Evolutionary conservation across 1,140 invertebrate species (phyloP).

Genomic region (Bilobella aurantiaca): DNA sequence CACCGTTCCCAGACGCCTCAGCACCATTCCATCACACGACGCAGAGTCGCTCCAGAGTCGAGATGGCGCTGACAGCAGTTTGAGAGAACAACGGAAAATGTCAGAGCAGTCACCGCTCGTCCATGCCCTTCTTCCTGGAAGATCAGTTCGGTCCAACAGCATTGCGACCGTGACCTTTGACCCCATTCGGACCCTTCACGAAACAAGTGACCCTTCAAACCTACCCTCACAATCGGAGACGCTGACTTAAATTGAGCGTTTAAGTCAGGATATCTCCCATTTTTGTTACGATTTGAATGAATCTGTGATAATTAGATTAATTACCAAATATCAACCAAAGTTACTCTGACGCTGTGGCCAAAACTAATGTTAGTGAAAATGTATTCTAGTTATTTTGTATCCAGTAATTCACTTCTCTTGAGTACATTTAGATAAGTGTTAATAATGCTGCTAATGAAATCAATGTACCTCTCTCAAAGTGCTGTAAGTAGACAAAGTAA

Average conservation of each 20-base stretch:
- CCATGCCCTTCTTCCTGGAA: slow-evolving; percentile 19
- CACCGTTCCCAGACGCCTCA: slow-evolving; percentile 35
- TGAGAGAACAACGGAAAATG: slow-evolving; percentile 22
- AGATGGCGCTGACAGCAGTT: slow-evolving; percentile 12
- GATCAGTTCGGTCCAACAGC: slow-evolving; percentile 19
- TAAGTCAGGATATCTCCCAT: background rate
- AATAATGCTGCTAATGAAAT: no score
- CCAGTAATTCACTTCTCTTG: no score
- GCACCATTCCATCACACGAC: slow-evolving; percentile 36
- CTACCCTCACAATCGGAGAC: background rate
- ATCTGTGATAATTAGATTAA: background rate
- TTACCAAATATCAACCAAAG: background rate
- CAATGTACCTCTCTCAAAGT: no score
- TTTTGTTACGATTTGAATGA: slow-evolving; percentile 9
- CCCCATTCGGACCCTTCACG: no score
- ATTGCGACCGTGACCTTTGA: slow-evolving; percentile 23
- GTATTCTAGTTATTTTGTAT: no score
- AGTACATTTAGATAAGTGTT: no score
- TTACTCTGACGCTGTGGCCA: background rate
- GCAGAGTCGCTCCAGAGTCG: slow-evolving; percentile 10
- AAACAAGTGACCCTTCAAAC: slow-evolving; percentile 18
- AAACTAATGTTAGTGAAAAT: no score
- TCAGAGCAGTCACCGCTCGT: slow-evolving; percentile 30
- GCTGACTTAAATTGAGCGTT: background rate
- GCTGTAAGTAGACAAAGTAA: no score